Evolutionary conservation across 2,888 invertebrate species (phyloP).

Genomic region (Punctoribates punctum): DNA sequence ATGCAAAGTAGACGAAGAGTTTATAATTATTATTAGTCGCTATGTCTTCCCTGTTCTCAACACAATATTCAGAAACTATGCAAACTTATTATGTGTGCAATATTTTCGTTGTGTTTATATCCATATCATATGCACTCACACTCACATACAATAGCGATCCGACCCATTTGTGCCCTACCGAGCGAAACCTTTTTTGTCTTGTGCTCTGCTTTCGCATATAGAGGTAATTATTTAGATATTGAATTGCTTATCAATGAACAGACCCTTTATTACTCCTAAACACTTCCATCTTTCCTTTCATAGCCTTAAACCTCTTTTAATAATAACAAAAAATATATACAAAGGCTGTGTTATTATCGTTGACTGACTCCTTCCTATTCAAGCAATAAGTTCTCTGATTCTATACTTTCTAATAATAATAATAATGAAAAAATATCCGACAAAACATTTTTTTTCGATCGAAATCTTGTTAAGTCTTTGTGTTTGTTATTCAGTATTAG

Average conservation of each 20-base stretch:
- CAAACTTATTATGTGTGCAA: too few species aligned
- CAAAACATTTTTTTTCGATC: not conserved
- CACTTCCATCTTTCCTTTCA: not conserved
- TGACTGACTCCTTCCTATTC: not conserved
- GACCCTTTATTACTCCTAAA: not conserved
- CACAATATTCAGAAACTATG: too few species aligned
- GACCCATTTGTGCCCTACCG: conserved; percentile 11
- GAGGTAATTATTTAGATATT: conserved; percentile 23
- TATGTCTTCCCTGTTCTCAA: too few species aligned
- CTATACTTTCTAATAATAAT: not conserved
- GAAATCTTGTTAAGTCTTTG: conserved; percentile 3
- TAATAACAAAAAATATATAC: not conserved
- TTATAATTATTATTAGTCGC: too few species aligned
- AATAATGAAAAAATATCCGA: not conserved
- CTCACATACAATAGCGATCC: conserved; percentile 11
- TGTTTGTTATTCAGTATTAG: not conserved
- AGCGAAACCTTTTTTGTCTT: conserved; percentile 18
- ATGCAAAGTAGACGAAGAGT: too few species aligned
- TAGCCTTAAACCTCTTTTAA: conserved; percentile 1
- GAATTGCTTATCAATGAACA: conserved; percentile 1
- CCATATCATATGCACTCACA: conserved; percentile 13
- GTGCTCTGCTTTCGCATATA: not conserved
- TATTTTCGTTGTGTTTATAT: too few species aligned
- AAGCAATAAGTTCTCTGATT: not conserved
- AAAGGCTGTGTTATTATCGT: conserved; percentile 7